Conservation (phyloP, 2,888 invertebrate genomes). For the Bursaphelenchus okinawaensis region DNA sequence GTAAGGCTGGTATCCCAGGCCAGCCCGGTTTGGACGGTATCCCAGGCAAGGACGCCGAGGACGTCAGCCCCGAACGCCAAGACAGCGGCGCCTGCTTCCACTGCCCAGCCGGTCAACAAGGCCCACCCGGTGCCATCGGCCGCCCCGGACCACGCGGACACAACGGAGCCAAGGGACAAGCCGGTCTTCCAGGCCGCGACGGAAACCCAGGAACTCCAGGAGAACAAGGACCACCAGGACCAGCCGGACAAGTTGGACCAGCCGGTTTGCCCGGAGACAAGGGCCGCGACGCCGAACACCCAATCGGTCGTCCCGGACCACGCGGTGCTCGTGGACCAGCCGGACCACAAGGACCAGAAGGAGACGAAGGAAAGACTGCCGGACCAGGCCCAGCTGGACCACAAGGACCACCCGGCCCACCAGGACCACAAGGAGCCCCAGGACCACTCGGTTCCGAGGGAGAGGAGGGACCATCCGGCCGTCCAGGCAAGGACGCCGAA, state of each 20-base stretch:
- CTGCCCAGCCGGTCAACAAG: slow-evolving; percentile 52
- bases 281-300: slow-evolving; percentile 53
- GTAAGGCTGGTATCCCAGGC: slow-evolving; percentile 41
- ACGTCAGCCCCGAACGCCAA: slow-evolving; percentile 48
- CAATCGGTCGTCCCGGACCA: slow-evolving; percentile 54
- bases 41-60: slow-evolving; percentile 47
- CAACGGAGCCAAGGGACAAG: slow-evolving; percentile 46
- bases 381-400: slow-evolving; percentile 5
- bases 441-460: slow-evolving; percentile 48
- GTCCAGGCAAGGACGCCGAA: slow-evolving; percentile 52
- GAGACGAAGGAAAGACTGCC: slow-evolving; percentile 32
- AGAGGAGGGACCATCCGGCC: slow-evolving; percentile 22
- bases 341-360: slow-evolving; percentile 51
- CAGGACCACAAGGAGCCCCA: slow-evolving; percentile 35
- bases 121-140: slow-evolving; percentile 48
- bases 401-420: slow-evolving; percentile 10
- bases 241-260: neutral
- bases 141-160: slow-evolving; percentile 51
- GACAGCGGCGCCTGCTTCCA: slow-evolving; percentile 50
- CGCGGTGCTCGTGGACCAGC: slow-evolving; percentile 35
- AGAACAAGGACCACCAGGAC: neutral
- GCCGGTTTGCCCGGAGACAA: slow-evolving; percentile 40
- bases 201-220: slow-evolving; percentile 37
- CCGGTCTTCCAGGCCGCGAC: slow-evolving; percentile 48
- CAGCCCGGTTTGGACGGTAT: slow-evolving; percentile 47